Base-by-base conservation (phyloP, 2,888 invertebrate genomes). In the Balanococcus diminutus region DNA sequence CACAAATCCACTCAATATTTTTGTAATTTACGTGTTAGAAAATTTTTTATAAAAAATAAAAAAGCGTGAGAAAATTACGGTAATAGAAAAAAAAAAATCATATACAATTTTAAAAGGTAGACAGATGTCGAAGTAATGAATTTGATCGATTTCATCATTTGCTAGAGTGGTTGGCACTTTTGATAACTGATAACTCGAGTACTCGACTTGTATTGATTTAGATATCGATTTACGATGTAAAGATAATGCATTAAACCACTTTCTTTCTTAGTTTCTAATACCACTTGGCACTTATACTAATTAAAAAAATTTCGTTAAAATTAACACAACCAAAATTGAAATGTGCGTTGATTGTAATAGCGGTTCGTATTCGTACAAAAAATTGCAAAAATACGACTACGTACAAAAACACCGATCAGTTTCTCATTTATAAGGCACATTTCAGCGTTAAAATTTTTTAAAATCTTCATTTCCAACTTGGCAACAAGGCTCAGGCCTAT, bases 261-360 rank as follows among this genome's bases (percentile, higher is more conserved):
- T 61, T n/a, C n/a, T n/a, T n/a, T n/a, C n/a, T n/a, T n/a, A 22
- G 9, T 28, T 6, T 56, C 19, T 56, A 16, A 25, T 16, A 79
- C 2, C 9, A n/a, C n/a, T n/a, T n/a, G n/a, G n/a, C n/a, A n/a
- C n/a, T 32, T n/a, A 36, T 11, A 36, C 31, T 32, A 79, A 79
- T 36, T 79, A 32, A 36, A 79, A 79, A 36, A 36, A 72, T 19
- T 36, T 79, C 8, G 22, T 67, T 36, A 79, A 28, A 79, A 79
- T 36, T 79, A 79, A 79, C 36, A 79, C 75, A 79, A 79, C 75
- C 75, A 79, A 79, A 79, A 79, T 79, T 79, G 32, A 79, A 79
- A 79, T 79, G 75, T 79, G 75, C 75, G 36, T 79, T 36, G 19
- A 31, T 36, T 1, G 36, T 22, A 16, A 36, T 16, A 22, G 36